phyloP scores from a whole-genome alignment of 2,113 vertebrate species.

The Hemiscyllium ocellatum region DNA sequence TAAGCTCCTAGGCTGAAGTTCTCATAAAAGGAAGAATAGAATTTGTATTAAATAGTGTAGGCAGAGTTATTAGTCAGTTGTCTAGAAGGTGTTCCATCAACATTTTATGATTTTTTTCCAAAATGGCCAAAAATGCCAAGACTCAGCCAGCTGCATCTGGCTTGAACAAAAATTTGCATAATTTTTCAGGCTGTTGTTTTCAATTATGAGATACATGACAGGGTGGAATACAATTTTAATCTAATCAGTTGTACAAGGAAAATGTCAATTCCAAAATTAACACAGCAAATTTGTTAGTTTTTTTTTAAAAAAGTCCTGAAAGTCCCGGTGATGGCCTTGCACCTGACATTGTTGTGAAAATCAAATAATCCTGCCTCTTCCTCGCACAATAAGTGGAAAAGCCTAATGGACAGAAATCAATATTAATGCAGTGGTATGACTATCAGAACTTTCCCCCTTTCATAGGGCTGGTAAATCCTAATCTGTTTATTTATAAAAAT shows the following conservation, averaged over 20 bases:
- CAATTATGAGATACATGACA: not conserved
- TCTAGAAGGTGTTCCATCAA: not conserved
- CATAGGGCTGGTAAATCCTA: not conserved
- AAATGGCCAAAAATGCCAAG: not conserved
- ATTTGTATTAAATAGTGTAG: not conserved
- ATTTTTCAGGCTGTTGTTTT: not conserved
- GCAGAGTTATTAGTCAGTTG: not conserved
- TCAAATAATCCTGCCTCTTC: not conserved
- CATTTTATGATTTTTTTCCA: not conserved
- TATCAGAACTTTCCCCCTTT: too few relatives aligned
- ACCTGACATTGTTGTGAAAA: not conserved
- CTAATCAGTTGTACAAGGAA: not conserved
- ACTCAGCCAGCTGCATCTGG: not conserved
- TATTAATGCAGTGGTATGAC: constrained; percentile 2
- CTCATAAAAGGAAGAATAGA: not conserved
- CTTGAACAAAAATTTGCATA: not conserved
- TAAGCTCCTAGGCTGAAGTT: not conserved
- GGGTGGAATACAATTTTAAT: not conserved
- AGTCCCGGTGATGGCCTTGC: not conserved
- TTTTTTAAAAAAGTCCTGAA: not conserved
- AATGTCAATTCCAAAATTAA: not conserved
- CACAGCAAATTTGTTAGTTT: not conserved
- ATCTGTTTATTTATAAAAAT: not conserved
- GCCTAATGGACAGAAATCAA: constrained; percentile 8
- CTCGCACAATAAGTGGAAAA: not conserved